phyloP scores from a whole-genome alignment of 2,888 invertebrate genomes.

The Sclerodermus sp. region DNA sequence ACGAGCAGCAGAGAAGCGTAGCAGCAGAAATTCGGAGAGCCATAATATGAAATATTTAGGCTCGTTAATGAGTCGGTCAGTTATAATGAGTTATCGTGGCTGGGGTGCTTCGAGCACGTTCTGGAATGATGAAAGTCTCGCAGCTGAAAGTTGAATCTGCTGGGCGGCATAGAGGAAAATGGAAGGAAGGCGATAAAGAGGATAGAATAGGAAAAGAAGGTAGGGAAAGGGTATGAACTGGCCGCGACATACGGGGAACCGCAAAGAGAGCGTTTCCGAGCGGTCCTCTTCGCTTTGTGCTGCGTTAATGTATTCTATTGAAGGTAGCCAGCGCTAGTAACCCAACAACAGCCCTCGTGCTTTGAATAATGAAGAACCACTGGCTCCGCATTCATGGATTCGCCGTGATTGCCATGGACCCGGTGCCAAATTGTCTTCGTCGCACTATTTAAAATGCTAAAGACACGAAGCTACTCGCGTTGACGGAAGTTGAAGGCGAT shows the following conservation, averaged over 20 bases:
- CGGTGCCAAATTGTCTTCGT: constrained; percentile 22
- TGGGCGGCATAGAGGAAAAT: background rate
- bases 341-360: constrained; percentile 35
- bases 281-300: constrained; percentile 33
- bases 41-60: constrained; percentile 32
- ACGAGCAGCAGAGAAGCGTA: too few species aligned
- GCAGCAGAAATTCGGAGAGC: too few species aligned
- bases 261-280: constrained; percentile 9
- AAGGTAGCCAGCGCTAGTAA: constrained; percentile 32
- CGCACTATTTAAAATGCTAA: constrained; percentile 24
- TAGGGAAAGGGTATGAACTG: background rate
- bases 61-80: constrained; percentile 31
- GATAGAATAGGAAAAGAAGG: background rate
- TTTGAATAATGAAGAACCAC: constrained; percentile 41
- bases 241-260: constrained; percentile 18
- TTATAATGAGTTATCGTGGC: constrained; percentile 25
- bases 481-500: background rate
- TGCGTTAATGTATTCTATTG: constrained; percentile 46
- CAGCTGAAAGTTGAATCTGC: background rate
- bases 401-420: constrained; percentile 12
- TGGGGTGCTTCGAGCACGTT: constrained; percentile 13
- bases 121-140: constrained; percentile 9
- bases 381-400: constrained; percentile 20
- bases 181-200: background rate
- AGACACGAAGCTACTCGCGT: background rate